A percentile compares a stretch with the other conserved stretches of the same genome.
Conservation (phyloP, 2,113 vertebrate genomes). For the Sitta europaea region DNA sequence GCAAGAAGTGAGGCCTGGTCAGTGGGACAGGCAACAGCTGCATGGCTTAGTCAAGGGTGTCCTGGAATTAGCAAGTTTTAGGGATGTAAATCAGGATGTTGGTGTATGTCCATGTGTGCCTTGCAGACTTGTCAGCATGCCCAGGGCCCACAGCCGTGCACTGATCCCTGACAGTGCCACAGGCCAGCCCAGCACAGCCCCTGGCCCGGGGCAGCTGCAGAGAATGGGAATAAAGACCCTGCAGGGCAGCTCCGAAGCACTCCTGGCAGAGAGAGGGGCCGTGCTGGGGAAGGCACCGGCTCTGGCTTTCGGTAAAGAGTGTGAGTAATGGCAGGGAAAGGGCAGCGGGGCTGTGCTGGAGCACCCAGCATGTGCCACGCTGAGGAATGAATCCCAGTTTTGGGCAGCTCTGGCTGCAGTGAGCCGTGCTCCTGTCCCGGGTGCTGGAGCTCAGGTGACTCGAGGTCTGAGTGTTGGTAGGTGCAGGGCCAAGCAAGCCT, state of each 20-base stretch:
- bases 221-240: no score
- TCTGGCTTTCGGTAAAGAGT: not conserved
- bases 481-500: not conserved
- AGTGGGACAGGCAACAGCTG: not conserved
- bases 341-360: not conserved
- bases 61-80: not conserved
- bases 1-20: not conserved
- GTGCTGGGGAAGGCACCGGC: no score
- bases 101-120: accelerated
- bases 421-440: accelerated
- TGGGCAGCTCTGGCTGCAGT: not conserved
- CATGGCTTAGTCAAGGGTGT: no score
- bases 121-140: no score
- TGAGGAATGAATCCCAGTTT: not conserved
- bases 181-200: no score
- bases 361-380: not conserved
- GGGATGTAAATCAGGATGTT: not conserved
- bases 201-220: no score
- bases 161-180: no score
- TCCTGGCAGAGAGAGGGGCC: no score
- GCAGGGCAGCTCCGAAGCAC: no score
- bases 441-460: accelerated
- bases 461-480: not conserved
- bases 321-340: accelerated
- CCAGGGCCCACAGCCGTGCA: no score